Base-by-base conservation (phyloP, 2,888 invertebrate genomes). In the Cheilosia vulpina region DNA sequence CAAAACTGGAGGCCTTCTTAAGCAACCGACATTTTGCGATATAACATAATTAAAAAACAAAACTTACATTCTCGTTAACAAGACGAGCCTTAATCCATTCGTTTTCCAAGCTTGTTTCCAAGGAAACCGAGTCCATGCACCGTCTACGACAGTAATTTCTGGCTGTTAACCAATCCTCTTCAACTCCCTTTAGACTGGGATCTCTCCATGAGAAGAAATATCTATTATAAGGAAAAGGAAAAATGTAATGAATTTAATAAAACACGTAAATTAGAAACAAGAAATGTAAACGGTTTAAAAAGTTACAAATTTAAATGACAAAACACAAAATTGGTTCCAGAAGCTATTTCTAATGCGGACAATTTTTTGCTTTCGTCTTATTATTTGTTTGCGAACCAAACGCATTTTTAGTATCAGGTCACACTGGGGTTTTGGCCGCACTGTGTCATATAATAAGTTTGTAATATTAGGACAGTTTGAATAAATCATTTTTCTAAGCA, bases 161-260 rank as follows among this genome's bases (percentile, higher is more conserved):
- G 24, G 95, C 97, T 58, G 95, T 95, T 87, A 97, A 92, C 97
- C 97, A 97, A 92, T 97, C 97, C 88, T 96, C 94, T 91, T 97
- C 96, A 60, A 95, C 95, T 27, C 95, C 95, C 87, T 94, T 94
- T 41, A 96, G 94, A 24, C 94, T 94, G 4, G 95, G 95, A 90
- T 97, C 96, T 79, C 95, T 94, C 97, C 97, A 97, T 52, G 97
- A 96, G 93, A 96, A 97, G 93, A 96, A 97, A 92, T 97, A 97
- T 63, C 96, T 96, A 90, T 94, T 94, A 95, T 87, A 94, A 34
- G 52, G 19, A 24, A 21, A 21, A 43, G 6, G 1, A 66, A 62
- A 7, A 15, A 41, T 11, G 9, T 9, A 34, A 34, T 17, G 6
- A 47, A 2, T 55, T 19, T 11, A 9, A 3, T 27, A 5, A 27